Evolutionary conservation across 2,888 invertebrate species (phyloP), one percentile per base, ranked within the genome.

Genomic region (Parasteatoda lunata): DNA sequence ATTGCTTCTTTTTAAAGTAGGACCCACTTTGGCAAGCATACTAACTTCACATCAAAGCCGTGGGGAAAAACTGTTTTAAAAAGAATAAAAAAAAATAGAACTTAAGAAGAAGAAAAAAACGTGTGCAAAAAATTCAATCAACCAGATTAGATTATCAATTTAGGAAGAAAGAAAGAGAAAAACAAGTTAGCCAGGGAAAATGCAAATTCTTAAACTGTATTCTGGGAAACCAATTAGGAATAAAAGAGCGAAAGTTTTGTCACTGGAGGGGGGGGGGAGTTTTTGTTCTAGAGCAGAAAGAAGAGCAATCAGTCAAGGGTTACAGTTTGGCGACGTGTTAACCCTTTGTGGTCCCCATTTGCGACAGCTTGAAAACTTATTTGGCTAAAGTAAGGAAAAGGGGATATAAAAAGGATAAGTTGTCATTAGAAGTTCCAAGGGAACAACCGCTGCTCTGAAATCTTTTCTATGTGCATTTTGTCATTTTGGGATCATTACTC

Each of bases 121-220:
- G 77, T 66, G 68, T 9, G 64, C n/a, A 80, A 78, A 78, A 73
- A 78, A 48, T 86, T 86, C 86, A 86, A 86, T 86, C 86, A 86
- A 75, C 81, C 72, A 86, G 81, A 86, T 86, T 86, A 86, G 81
- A 86, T 86, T 81, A 86, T 86, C 86, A 86, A 86, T 86, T 86
- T 86, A 69, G 30, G 81, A 54, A 30, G 1, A 65, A 71, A 84
- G 49, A 64, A 69, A 49, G 45, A 51, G 73, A 68, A 64, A 13
- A 54, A 30, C 45, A 73, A 76, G 76, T 77, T 77, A 83, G 69
- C 84, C 65, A 30, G 13, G 71, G 72, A 84, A 81, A 81, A 81
- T 84, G 77, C 66, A 84, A 84, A 84, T 84, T 84, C 77, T 47
- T 9, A 30, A 78, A 68, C 66, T 73, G 65, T 77, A 72, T 30